phyloP scores from a whole-genome alignment of 2,113 vertebrate genomes.

The Riparia riparia region DNA sequence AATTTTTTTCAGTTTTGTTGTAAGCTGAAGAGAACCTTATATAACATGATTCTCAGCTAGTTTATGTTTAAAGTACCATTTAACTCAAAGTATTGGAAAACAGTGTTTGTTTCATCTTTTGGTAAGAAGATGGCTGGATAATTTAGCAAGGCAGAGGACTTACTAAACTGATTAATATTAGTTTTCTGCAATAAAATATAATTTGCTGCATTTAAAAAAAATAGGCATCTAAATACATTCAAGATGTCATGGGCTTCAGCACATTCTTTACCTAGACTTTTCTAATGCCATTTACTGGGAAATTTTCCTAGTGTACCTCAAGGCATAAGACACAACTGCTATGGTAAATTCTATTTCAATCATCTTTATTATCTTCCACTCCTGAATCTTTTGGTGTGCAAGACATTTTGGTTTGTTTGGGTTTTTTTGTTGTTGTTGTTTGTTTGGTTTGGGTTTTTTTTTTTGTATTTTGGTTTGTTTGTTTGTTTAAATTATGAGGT shows the following conservation, averaged over 20 bases:
- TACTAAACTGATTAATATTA: neutral
- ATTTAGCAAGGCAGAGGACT: neutral
- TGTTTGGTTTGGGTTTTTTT: neutral
- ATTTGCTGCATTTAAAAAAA: neutral
- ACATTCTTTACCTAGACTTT: neutral
- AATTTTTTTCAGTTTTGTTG: constrained; percentile 31
- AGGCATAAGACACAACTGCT: neutral
- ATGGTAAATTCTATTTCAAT: neutral
- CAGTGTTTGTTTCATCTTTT: neutral
- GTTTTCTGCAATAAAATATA: neutral
- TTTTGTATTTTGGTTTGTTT: neutral
- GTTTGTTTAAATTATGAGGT: neutral
- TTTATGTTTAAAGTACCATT: neutral
- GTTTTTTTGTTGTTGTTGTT: too few species aligned
- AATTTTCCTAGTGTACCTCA: neutral
- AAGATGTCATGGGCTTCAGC: neutral
- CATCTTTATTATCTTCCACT: neutral
- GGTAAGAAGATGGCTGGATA: neutral
- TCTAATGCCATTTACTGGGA: neutral
- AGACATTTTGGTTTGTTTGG: neutral
- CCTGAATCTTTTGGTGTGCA: neutral
- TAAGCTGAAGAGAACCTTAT: neutral
- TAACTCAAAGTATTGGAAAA: constrained; percentile 13
- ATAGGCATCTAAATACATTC: neutral
- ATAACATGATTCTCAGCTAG: neutral